Evolutionary conservation across 2,888 invertebrate genomes (phyloP), one percentile per base, ranked within the genome.

Genomic region (Cataglyphis rosenhaueri): DNA sequence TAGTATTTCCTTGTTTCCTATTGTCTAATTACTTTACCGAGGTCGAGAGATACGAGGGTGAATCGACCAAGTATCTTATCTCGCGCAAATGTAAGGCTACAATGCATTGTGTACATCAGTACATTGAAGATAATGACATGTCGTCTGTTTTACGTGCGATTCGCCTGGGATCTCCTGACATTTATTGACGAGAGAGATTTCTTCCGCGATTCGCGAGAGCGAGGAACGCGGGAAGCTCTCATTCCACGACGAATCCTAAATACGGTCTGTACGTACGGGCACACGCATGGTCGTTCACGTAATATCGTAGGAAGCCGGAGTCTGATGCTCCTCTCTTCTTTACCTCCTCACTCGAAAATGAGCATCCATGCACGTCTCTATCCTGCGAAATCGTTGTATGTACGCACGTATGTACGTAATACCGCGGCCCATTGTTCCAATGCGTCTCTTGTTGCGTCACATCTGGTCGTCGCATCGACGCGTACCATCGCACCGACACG

Each of bases 401-500:
- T 52, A 52, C 48, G 48, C 48, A 81, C 81, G 65, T 64, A 62
- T 71, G 81, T 68, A 78, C 82, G 87, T 85, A 87, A 84, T 85
- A 82, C 82, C 64, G 74, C 76, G 70, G 35, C 61, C 82, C 41
- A 88, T 88, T 88, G 88, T 88, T 85, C 71, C 71, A 65, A 85
- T 84, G 82, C 84, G 81, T 82, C 86, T 86, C 86, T n/a, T 65
- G 83, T 88, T 88, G 82, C 88, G 70, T 88, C 88, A 88, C 84
- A 68, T 85, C 81, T 78, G 15, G 71, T 64, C 73, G 85, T 44
- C 41, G 81, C 78, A 86, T 88, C 87, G 62, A 62, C 73, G 78
- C 76, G 70, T 52, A 68, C 81, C 81, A 35, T 35, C 35, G 83
- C 74, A 29, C 62, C 55, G 57, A 75, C 48, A 59, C 76, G 76